These are phyloP conservation scores for Bombus breviceps DNA, from an alignment of 1,140 invertebrate genomes.

Conservation along the genomic window DNA sequence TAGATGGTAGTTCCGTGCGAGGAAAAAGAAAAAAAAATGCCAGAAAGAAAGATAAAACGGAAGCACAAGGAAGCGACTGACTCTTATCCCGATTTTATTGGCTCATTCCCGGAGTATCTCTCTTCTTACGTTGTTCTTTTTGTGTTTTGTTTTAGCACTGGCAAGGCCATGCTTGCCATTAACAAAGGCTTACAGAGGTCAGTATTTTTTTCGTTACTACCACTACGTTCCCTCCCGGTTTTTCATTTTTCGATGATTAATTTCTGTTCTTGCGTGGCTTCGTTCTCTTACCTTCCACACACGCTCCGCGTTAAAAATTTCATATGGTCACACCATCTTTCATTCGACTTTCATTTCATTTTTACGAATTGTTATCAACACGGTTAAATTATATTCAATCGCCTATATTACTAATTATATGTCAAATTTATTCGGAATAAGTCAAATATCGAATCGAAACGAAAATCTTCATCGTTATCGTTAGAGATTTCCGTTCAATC, in stretches of 20 bases:
- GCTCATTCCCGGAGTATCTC: conserved; percentile 72
- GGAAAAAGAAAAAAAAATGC: conserved; percentile 32
- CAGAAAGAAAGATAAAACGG: conserved; percentile 18
- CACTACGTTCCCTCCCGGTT: conserved; percentile 61
- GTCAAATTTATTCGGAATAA: neutral
- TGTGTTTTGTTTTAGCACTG: conserved; percentile 87
- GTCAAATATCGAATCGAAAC: neutral
- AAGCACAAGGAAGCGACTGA: conserved; percentile 51
- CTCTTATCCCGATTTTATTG: conserved; percentile 62
- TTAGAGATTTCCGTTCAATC: neutral
- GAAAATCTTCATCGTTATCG: neutral
- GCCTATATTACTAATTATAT: neutral
- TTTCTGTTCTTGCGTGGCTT: conserved; percentile 46
- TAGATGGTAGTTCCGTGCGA: conserved; percentile 35
- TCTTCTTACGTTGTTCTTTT: conserved; percentile 83
- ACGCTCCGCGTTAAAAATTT: conserved; percentile 38
- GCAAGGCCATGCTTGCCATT: conserved; percentile 93
- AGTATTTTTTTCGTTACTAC: conserved; percentile 83
- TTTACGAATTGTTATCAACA: neutral
- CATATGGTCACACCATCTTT: neutral
- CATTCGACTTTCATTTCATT: neutral
- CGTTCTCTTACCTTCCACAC: neutral
- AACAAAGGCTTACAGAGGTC: conserved; percentile 95
- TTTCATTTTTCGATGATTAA: conserved; percentile 46
- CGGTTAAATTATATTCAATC: neutral